Evolutionary conservation across 2,888 invertebrate genomes (phyloP).

Genomic region (Selenia dentaria): DNA sequence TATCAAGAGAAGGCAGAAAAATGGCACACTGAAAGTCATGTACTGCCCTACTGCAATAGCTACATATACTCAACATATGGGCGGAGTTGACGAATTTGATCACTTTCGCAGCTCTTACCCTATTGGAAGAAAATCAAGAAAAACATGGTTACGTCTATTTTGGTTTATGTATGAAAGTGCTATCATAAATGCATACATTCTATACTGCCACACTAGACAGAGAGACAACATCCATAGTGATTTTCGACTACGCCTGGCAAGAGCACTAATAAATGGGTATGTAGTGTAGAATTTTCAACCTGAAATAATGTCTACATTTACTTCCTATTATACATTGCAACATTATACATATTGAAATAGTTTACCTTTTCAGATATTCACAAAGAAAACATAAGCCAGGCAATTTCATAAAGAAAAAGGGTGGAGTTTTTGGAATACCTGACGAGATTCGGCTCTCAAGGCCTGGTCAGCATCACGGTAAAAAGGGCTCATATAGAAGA

Average conservation of each 20-base stretch:
- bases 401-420: not conserved
- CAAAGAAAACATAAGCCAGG: not conserved
- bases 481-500: not conserved
- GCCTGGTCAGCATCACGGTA: not conserved
- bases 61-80: not conserved
- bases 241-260: not conserved
- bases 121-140: not conserved
- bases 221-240: not conserved
- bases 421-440: slow-evolving; percentile 5
- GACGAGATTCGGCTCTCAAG: not conserved
- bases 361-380: not conserved
- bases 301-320: too few relatives aligned
- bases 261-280: too few relatives aligned
- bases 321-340: too few relatives aligned
- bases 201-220: not conserved
- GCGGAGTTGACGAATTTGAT: slow-evolving; percentile 7
- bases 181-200: not conserved
- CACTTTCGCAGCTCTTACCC: slow-evolving; percentile 6
- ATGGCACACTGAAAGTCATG: not conserved
- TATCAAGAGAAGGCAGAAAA: not conserved
- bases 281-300: too few relatives aligned
- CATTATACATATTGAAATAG: too few relatives aligned
- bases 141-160: not conserved
- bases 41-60: not conserved
- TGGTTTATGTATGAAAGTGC: not conserved